phyloP scores from a whole-genome alignment of 2,113 vertebrate genomes.

The Antennarius striatus region DNA sequence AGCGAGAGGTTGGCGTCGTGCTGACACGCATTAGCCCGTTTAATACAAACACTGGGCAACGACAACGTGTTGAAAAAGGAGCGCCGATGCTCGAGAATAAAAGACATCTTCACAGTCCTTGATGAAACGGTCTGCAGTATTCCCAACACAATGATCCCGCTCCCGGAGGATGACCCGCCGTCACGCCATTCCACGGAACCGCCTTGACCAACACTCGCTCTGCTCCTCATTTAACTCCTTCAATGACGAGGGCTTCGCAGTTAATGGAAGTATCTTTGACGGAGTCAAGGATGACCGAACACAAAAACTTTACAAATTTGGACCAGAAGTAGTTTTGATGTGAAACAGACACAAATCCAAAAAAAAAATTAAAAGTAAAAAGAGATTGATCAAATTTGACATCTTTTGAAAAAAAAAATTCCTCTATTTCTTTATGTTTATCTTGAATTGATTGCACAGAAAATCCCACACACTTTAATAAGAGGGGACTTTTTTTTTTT shows the following conservation, averaged over 20 bases:
- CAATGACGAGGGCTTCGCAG: conserved; percentile 2
- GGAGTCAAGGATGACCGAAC: conserved; percentile 35
- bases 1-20: background rate
- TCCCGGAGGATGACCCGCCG: background rate
- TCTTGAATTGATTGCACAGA: background rate
- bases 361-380: background rate
- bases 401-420: no score
- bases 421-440: no score
- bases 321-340: conserved; percentile 19
- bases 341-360: conserved; percentile 1
- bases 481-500: conserved; percentile 13
- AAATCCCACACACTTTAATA: background rate
- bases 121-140: conserved; percentile 10
- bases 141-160: conserved; percentile 5
- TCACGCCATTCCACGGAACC: conserved; percentile 17
- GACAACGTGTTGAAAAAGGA: conserved; percentile 20
- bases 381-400: background rate
- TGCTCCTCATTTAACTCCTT: conserved; percentile 1
- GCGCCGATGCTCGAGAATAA: background rate
- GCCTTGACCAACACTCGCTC: conserved; percentile 45
- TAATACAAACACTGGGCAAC: background rate
- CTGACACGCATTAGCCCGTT: conserved; percentile 15
- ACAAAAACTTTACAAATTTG: conserved; percentile 27
- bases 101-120: conserved; percentile 28
- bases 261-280: conserved; percentile 45